Conservation (phyloP, 1,140 invertebrate genomes). For the Pogonognathellus flavescens region DNA sequence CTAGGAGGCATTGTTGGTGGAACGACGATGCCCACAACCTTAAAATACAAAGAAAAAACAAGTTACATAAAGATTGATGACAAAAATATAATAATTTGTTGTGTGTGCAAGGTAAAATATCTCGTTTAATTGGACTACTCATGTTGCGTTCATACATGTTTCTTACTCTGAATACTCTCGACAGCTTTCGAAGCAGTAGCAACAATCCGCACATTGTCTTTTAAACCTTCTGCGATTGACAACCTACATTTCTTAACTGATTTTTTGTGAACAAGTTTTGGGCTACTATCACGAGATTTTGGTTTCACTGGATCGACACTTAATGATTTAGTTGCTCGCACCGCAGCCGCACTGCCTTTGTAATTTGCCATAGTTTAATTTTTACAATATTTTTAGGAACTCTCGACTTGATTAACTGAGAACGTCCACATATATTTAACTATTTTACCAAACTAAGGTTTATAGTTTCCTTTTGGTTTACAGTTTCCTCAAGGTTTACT, state of each 20-base stretch:
- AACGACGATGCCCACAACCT: slow-evolving; percentile 66
- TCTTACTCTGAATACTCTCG: slow-evolving; percentile 51
- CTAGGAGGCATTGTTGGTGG: slow-evolving; percentile 66
- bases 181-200: slow-evolving; percentile 54
- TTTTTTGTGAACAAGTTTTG: not conserved
- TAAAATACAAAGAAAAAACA: slow-evolving; percentile 35
- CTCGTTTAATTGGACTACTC: not conserved
- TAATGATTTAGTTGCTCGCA: not conserved
- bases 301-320: not conserved
- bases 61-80: not conserved
- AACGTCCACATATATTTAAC: too few relatives aligned
- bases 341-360: not conserved
- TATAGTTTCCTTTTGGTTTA: too few relatives aligned
- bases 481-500: too few relatives aligned
- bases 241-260: slow-evolving; percentile 9
- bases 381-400: too few relatives aligned
- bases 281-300: not conserved
- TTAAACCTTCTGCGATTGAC: slow-evolving; percentile 23
- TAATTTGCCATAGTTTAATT: not conserved
- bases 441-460: too few relatives aligned
- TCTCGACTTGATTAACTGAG: too few relatives aligned
- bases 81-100: not conserved
- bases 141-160: slow-evolving; percentile 45
- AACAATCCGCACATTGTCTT: slow-evolving; percentile 47
- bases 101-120: not conserved